Evolutionary conservation across 2,888 invertebrate genomes (phyloP), one percentile per base, ranked within the genome.

Genomic region (Drosophila parthenogenetica): DNA sequence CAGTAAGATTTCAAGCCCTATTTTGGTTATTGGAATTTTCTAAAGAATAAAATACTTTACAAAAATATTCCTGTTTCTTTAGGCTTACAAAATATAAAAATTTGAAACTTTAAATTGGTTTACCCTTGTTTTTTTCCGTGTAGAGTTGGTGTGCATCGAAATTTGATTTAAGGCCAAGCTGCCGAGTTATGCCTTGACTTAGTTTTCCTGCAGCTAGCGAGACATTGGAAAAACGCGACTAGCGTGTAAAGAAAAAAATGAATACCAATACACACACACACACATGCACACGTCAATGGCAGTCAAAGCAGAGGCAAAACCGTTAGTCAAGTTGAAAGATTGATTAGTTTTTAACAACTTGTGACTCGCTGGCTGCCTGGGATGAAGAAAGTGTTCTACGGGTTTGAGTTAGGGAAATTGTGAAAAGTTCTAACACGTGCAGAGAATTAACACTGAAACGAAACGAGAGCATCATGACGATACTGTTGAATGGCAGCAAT

Each of bases 301-400:
- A 73, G 73, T 69, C 64, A 69, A 76, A 73, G 84, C 73, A 73
- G 48, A 69, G 79, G 87, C 77, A 73, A 79, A 81, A 88, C 73
- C 80, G 81, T 85, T 89, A 84, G 87, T 75, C 89, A 89, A 84
- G 80, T 77, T 84, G 85, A 89, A 89, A 89, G 89, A 87, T 87
- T 87, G 87, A 87, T 87, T 87, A 89, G 87, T 86, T 87, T 87
- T 89, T 87, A 87, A 87, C 87, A 87, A 89, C 87, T 87, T 87
- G 81, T 89, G 85, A 86, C 85, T 87, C 59, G 58, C 8, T 37
- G 50, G 16, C 14, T 35, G 11, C 7, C 14, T 35, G 11, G 11
- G 10, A n/a, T 5, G 13, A 22, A 42, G 43, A 29, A 65, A 35
- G 46, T 37, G 48, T 29, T 17, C 29, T 37, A 49, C 35, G 50